A percentile compares a stretch with the other conserved stretches of the same genome.
phyloP scores from a whole-genome alignment of 2,113 vertebrate species.

The Seriola dumerili region DNA sequence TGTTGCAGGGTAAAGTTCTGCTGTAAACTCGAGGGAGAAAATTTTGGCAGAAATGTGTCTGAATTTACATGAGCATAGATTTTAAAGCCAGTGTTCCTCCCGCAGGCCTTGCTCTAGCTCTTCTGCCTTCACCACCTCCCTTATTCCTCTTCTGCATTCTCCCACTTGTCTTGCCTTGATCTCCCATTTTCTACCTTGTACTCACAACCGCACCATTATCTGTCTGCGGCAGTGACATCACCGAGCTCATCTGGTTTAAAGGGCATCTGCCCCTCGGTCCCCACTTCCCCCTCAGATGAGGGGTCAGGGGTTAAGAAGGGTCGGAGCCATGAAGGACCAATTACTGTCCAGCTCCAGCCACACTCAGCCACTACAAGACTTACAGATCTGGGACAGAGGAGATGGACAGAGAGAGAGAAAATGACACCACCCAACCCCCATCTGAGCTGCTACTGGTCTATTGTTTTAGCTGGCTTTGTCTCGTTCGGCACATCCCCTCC shows the following conservation, averaged over 20 bases:
- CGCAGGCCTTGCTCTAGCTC: constrained; percentile 14
- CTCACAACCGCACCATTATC: constrained; percentile 44
- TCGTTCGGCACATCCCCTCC: constrained; percentile 51
- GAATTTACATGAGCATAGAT: constrained; percentile 56
- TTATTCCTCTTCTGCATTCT: constrained; percentile 32
- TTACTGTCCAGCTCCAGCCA: constrained; percentile 74
- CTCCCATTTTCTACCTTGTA: constrained; percentile 29
- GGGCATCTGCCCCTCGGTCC: constrained; percentile 55
- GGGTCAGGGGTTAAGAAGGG: constrained; percentile 77
- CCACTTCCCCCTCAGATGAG: constrained; percentile 66
- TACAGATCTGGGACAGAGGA: constrained; percentile 54
- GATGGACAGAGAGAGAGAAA: constrained; percentile 52
- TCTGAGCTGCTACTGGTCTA: constrained; percentile 41
- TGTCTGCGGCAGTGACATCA: constrained; percentile 60
- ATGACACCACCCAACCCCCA: constrained; percentile 69
- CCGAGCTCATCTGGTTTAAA: constrained; percentile 61
- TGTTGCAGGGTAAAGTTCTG: constrained; percentile 33
- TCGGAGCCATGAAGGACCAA: constrained; percentile 76
- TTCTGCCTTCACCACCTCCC: constrained; percentile 1
- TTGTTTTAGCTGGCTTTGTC: constrained; percentile 73
- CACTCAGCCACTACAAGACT: constrained; percentile 54
- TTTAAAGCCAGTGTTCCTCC: constrained; percentile 27
- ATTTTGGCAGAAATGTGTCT: constrained; percentile 61
- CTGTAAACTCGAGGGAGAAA: constrained; percentile 44
- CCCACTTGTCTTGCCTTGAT: constrained; percentile 35